Conservation (phyloP, 2,888 invertebrate species). For the Vandiemenella viatica region DNA sequence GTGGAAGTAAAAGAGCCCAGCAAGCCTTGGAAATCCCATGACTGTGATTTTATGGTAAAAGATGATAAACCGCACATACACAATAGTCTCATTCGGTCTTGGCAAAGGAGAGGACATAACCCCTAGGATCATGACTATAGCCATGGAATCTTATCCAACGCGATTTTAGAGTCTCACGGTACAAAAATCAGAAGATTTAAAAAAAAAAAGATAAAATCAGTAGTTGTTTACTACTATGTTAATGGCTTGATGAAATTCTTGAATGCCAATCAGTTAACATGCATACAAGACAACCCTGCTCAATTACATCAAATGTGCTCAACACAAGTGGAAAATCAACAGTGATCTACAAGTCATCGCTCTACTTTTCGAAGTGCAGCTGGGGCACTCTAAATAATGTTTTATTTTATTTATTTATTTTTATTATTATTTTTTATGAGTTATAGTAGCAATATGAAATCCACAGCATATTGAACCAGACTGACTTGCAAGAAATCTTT, state of each 20-base stretch:
- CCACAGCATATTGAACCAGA: not conserved
- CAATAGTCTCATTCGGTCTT: not conserved
- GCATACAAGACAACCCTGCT: too few species aligned
- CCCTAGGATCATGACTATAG: not conserved
- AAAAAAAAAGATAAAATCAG: not conserved
- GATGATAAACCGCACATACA: not conserved
- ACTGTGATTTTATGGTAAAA: slow-evolving; percentile 4
- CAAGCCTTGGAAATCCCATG: not conserved
- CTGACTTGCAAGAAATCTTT: not conserved
- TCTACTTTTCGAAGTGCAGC: not conserved
- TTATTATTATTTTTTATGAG: too few species aligned
- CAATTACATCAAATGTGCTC: not conserved
- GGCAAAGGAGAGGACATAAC: not conserved
- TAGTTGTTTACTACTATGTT: not conserved
- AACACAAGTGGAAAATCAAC: not conserved
- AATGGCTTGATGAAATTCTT: not conserved
- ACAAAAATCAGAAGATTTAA: not conserved
- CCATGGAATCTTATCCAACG: slow-evolving; percentile 1
- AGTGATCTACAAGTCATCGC: not conserved
- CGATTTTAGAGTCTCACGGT: not conserved
- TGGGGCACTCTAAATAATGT: not conserved
- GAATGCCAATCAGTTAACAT: not conserved
- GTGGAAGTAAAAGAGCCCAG: not conserved
- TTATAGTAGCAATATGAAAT: too few species aligned
- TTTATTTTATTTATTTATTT: not conserved